Evolutionary conservation across 1,140 invertebrate genomes (phyloP).

Genomic region (Trachymyrmex septentrionalis): DNA sequence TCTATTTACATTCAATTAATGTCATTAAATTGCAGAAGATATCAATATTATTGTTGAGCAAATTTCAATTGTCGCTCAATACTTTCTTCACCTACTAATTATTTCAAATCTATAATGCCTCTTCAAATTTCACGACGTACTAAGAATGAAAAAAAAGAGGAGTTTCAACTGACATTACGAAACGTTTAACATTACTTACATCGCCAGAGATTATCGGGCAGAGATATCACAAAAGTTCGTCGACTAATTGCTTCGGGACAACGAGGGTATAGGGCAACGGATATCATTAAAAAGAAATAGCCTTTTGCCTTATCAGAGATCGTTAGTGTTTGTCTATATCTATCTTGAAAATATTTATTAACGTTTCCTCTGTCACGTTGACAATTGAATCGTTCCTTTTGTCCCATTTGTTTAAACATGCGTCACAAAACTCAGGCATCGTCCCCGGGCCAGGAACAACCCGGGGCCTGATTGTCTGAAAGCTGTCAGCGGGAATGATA

Average conservation of each 20-base stretch:
- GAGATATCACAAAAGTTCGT: constrained; percentile 50
- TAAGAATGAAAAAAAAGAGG: background rate
- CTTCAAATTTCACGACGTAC: background rate
- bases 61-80: background rate
- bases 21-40: background rate
- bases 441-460: constrained; percentile 16
- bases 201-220: constrained; percentile 42
- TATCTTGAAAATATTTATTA: constrained; percentile 55
- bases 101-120: background rate
- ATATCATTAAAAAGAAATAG: constrained; percentile 66
- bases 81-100: background rate
- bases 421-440: background rate
- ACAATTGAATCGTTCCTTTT: constrained; percentile 70
- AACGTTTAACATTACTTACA: background rate
- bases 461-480: constrained; percentile 54
- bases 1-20: background rate
- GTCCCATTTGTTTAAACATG: background rate
- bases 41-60: background rate
- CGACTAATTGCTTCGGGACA: constrained; percentile 63
- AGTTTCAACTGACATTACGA: background rate
- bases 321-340: constrained; percentile 39
- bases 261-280: constrained; percentile 44
- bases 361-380: constrained; percentile 15
- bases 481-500: constrained; percentile 66
- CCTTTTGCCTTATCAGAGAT: constrained; percentile 68